Base-by-base conservation (phyloP, 2,113 vertebrate genomes). In the Gnathonemus longibarbis region DNA sequence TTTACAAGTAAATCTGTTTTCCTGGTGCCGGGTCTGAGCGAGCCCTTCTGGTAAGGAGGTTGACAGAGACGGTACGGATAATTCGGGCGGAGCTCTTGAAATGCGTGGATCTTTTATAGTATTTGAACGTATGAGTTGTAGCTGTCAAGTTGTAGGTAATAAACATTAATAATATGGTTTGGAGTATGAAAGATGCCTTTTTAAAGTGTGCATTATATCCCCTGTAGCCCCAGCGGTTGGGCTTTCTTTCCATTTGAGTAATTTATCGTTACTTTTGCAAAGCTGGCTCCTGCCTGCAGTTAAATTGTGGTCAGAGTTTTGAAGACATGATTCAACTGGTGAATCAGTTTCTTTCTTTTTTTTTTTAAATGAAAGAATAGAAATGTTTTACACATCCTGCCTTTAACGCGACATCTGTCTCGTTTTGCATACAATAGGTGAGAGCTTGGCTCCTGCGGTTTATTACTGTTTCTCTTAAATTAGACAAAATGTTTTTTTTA, bases 231-330 rank as follows among this genome's bases (percentile, higher is more conserved):
- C 85, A 35, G 85, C 17, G 85, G 85, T 46, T 86, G 42, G 21
- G 5, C 49, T 35, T 2, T 39, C 85, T 90, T 90, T 90, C 90
- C 31, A 88, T 56, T 58, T 90, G 90, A 90, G 90, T 90, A 84
- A 90, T 87, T 88, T 88, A 66, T 50, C 90, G 86, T 90, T 90
- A 84, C 24, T 56, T 17, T 21, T 48, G 39, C 50, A 13, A 80
- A 24, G 49, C 35, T 11, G 42, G 50, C 27, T 66, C 39, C 86
- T 52, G 31, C 35, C 39, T 84, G 70, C 87, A 84, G 49, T 88
- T 84, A 83, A 27, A 88, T 46, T 88, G 50, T 58, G 87, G 48
- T 85, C 31, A 39, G 35, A 53, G 31, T 9, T 48, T 77, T 58
- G 50, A n/a, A 70, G 52, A 62, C 35, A 45, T 89, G 77, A 89